These are phyloP conservation scores for Rutilus rutilus DNA, from an alignment of 2,113 vertebrate genomes.

Conservation along the genomic window DNA sequence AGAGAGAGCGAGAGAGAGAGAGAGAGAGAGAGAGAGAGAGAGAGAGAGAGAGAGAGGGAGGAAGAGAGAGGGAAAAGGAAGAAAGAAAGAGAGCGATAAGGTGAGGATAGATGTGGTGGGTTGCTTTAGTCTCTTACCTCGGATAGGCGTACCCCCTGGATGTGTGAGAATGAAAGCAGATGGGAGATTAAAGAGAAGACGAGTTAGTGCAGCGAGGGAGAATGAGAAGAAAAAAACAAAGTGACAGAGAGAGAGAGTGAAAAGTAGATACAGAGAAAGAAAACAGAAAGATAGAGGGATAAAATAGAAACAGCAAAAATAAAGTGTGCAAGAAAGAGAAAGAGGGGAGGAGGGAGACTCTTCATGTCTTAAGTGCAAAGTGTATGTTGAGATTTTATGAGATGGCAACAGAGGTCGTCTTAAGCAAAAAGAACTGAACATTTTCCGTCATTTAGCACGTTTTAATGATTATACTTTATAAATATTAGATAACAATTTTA, in stretches of 20 bases:
- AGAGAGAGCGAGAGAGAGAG: conserved; percentile 53
- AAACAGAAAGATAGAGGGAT: conserved; percentile 61
- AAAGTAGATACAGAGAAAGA: conserved; percentile 56
- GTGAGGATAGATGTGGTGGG: conserved; percentile 81
- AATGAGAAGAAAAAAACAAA: conserved; percentile 50
- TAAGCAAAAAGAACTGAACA: background rate
- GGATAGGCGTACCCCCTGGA: conserved; percentile 96
- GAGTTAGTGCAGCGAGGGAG: conserved; percentile 85
- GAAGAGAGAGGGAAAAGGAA: background rate
- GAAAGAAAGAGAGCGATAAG: conserved; percentile 73
- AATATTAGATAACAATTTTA: too few species aligned
- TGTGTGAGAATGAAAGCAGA: conserved; percentile 97
- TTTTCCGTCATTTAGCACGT: background rate
- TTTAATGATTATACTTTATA: background rate
- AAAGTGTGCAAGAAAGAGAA: conserved; percentile 49
- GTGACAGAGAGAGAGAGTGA: conserved; percentile 57
- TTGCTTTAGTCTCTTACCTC: conserved; percentile 93
- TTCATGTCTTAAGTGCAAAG: conserved; percentile 74
- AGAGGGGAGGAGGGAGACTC: conserved; percentile 52
- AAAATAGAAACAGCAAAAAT: conserved; percentile 69
- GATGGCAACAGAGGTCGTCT: conserved; percentile 11
- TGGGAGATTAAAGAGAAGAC: conserved; percentile 95
- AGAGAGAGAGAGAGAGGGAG: conserved; percentile 31
- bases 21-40: background rate
- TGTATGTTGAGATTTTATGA: conserved; percentile 1